Percentiles rank a stretch among this genome's conserved stretches.
These are phyloP conservation scores for Rhadina sibilatrix DNA, from an alignment of 2,113 vertebrate genomes.

Conservation along the genomic window DNA sequence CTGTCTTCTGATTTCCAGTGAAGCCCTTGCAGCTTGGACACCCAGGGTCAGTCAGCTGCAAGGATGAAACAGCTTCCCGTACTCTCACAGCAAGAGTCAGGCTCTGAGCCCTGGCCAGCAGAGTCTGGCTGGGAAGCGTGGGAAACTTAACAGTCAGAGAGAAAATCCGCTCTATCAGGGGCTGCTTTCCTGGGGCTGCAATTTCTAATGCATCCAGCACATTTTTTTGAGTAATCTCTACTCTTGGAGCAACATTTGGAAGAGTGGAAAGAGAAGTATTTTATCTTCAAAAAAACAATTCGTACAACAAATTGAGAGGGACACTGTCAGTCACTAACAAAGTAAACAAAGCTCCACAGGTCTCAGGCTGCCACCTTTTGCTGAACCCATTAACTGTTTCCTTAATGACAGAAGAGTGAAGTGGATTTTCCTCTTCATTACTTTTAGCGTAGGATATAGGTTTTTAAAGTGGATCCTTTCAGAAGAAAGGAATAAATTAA, in stretches of 20 bases:
- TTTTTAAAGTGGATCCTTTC: conserved; percentile 19
- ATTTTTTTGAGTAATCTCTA: conserved; percentile 68
- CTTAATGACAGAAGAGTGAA: conserved; percentile 62
- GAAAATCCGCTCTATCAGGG: conserved; percentile 57
- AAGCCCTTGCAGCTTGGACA: background rate
- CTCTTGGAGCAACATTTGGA: conserved; percentile 36
- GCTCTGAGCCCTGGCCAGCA: conserved; percentile 29
- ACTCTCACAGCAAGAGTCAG: conserved; percentile 29
- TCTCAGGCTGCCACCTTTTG: conserved; percentile 29
- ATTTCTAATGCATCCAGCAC: conserved; percentile 66
- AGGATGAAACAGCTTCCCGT: conserved; percentile 32
- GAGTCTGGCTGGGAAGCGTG: conserved; percentile 59
- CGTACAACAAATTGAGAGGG: conserved; percentile 24
- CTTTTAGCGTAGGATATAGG: background rate
- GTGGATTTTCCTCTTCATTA: conserved; percentile 52
- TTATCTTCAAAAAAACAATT: conserved; percentile 68
- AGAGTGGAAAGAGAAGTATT: conserved; percentile 59
- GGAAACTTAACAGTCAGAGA: conserved; percentile 67
- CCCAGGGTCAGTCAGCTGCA: background rate
- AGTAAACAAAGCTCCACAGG: conserved; percentile 46
- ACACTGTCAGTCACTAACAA: conserved; percentile 6
- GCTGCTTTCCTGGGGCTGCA: conserved; percentile 67
- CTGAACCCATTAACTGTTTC: conserved; percentile 47
- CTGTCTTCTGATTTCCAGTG: background rate
- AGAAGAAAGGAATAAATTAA: background rate